Base-by-base conservation (phyloP, 2,888 invertebrate genomes). In the Slavum lentiscoides region DNA sequence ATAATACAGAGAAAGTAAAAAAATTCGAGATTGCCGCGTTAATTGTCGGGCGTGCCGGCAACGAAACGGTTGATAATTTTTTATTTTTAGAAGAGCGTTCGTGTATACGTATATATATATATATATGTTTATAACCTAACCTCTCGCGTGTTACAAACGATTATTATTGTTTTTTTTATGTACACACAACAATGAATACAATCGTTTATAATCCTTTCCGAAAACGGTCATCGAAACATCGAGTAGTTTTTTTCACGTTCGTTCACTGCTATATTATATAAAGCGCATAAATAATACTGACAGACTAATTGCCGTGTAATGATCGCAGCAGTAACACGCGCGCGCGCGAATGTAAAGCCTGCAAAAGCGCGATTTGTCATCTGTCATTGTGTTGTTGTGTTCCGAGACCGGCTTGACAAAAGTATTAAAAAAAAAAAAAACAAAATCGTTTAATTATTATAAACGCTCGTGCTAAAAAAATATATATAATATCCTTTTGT, bases 201-300 rank as follows among this genome's bases (percentile, higher is more conserved):
- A 64, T 74, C 21, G 74, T 30, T 30, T 30, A 30, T 74, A 64
- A 74, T 74, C 64, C 74, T 74, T 64, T 55, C 64, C 37, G 37
- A 74, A 74, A 74, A 74, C 64, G 55, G 62, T 64, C 64, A 64
- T 74, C 74, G 64, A 74, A 74, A 74, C 64, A 74, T 74, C 74
- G 74, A 74, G 64, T 74, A 74, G 64, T 74, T 74, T 74, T 74
- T 43, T 43, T 43, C 43, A 43, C 43, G 43, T 13, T 37, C 64
- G 17, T 64, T 74, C 74, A 64, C 53, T 64, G n/a, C 37, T 62
- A 62, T 73, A 23, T 7, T 43, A 59, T 53, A 53, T 15, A 55
- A 74, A 74, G 37, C 64, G 37, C 74, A 74, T 74, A 74, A 74
- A 74, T 74, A 74, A 74, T 74, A 64, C 74, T 64, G 74, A 74